Evolutionary conservation across 2,797 vertebrate species (phyloP).

Genomic region (Pteronotus mesoamericanus): DNA sequence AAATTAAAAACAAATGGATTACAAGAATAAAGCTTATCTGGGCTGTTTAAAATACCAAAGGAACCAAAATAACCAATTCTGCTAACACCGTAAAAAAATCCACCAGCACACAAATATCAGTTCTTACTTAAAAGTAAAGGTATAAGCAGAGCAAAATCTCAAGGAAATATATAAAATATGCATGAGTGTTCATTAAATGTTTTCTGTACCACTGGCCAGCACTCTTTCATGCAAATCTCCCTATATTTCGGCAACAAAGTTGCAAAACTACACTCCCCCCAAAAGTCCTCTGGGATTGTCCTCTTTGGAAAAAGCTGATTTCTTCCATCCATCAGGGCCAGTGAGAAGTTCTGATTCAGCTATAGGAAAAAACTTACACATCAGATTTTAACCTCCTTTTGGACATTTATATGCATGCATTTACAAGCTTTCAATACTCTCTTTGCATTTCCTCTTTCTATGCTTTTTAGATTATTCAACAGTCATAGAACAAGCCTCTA

Average conservation of each 20-base stretch:
- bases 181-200: constrained; percentile 89
- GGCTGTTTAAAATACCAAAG: neutral
- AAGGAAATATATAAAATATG: neutral
- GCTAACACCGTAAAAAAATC: neutral
- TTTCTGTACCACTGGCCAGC: constrained; percentile 95
- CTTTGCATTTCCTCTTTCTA: neutral
- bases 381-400: neutral
- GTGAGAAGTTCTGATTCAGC: constrained; percentile 92
- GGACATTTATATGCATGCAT: neutral
- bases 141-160: neutral
- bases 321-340: constrained; percentile 95
- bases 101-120: neutral
- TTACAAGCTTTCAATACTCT: neutral
- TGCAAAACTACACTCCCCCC: constrained; percentile 97
- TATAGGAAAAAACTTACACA: constrained; percentile 53
- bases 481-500: neutral
- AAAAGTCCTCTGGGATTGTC: constrained; percentile 93
- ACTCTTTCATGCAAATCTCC: constrained; percentile 93
- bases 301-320: constrained; percentile 84
- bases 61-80: neutral
- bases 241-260: constrained; percentile 92
- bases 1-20: constrained; percentile 12
- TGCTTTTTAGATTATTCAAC: neutral
- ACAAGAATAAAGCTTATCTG: neutral
- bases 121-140: neutral